Percentiles rank a stretch among this genome's conserved stretches.
Conservation (phyloP, 2,888 invertebrate species). For the Meghimatium bilineatum region DNA sequence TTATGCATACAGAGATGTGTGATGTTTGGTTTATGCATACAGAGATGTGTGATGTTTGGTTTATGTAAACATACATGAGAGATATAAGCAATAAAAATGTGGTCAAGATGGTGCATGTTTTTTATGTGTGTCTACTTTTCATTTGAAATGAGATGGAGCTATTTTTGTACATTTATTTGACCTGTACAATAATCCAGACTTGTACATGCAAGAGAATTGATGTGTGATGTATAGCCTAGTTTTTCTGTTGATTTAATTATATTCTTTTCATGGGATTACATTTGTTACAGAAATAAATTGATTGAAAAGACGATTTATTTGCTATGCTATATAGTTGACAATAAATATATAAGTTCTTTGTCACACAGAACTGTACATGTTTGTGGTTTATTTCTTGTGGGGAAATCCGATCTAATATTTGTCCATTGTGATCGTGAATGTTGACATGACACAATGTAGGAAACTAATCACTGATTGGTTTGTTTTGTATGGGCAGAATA, state of each 20-base stretch:
- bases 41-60: too few species aligned
- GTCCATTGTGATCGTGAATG: too few species aligned
- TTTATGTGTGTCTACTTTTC: background rate
- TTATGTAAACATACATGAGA: background rate
- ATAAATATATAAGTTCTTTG: slow-evolving; percentile 24
- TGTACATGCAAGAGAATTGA: background rate
- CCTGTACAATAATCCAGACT: slow-evolving; percentile 16
- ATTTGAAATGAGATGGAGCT: background rate
- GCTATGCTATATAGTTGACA: background rate
- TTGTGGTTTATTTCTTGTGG: background rate
- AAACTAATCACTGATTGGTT: too few species aligned
- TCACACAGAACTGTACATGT: background rate
- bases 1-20: too few species aligned
- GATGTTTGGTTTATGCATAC: too few species aligned
- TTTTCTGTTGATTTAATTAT: background rate
- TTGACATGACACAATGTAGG: too few species aligned
- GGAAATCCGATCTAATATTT: too few species aligned
- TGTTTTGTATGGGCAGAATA: too few species aligned
- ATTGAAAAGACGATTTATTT: background rate
- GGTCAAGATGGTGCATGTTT: background rate
- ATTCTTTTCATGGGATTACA: slow-evolving; percentile 23
- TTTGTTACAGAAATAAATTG: slow-evolving; percentile 28
- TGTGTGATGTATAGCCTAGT: background rate
- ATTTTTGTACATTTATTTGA: background rate
- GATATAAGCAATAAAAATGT: background rate